Evolutionary conservation across 2,797 vertebrate species (phyloP), one percentile per base, ranked within the genome.

Genomic region (Harpagifer antarcticus): DNA sequence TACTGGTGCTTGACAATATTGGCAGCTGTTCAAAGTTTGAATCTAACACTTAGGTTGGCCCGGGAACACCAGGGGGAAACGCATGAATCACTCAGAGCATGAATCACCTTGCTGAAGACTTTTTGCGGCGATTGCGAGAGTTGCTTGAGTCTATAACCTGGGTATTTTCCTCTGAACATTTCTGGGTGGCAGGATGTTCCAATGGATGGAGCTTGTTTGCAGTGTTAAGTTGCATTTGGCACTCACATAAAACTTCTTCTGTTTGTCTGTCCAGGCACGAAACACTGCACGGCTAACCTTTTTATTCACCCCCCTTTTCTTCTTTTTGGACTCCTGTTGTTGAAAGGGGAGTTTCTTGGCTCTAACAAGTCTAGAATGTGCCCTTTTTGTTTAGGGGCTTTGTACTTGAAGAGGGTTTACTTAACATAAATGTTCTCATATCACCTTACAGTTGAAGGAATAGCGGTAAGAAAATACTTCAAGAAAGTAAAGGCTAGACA

Each of bases 221-320:
- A 87, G 89, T 92, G 88, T 92, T 94, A 89, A 91, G 91, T 89
- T 88, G 91, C 92, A 88, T 92, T 88, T 93, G 94, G 92, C 91
- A 88, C 86, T 78, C 85, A 89, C 78, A 88, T 90, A 90, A 92
- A 93, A 90, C 89, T 89, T 89, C 88, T 88, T 90, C 88, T 93
- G 85, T 90, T 93, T 93, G 86, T 94, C 88, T 92, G 90, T 93
- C 91, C 82, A 82, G 90, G 90, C 91, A 91, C 85, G 88, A 93
- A 93, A 89, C 84, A 86, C 85, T 92, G 89, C 89, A 85, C 85
- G 81, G 85, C 82, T 91, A 91, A 88, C 86, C 79, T 88, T 92
- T 89, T 91, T 80, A 76, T 89, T 89, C 84, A 91, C 70, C 62
- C 57, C 27, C 71, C 78, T 78, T 84, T 88, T 85, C 83, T 82